Evolutionary conservation across 2,888 invertebrate species (phyloP).

Genomic region (Hyles lineata): DNA sequence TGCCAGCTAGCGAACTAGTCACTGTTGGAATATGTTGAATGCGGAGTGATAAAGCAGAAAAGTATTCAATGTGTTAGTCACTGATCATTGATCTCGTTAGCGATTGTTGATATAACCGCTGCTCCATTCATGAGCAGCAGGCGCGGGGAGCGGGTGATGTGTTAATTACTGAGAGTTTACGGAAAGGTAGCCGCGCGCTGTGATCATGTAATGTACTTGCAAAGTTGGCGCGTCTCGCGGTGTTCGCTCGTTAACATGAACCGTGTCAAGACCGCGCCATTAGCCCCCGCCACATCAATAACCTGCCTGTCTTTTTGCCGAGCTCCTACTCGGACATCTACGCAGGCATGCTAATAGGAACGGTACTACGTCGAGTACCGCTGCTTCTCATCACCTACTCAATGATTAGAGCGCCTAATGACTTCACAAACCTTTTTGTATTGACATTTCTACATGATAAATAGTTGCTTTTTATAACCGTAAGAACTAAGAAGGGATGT

Average conservation of each 20-base stretch:
- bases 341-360: background rate
- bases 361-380: background rate
- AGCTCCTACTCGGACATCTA: background rate
- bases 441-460: too few species aligned
- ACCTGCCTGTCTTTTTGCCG: background rate
- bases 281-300: background rate
- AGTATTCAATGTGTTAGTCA: constrained; percentile 8
- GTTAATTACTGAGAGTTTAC: background rate
- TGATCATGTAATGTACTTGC: background rate
- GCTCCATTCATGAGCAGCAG: constrained; percentile 2
- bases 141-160: background rate
- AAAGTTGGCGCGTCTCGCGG: background rate
- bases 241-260: constrained; percentile 1
- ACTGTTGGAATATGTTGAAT: background rate
- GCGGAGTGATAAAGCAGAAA: background rate
- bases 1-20: too few species aligned
- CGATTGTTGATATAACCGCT: background rate
- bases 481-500: too few species aligned
- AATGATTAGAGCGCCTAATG: background rate
- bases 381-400: background rate
- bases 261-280: constrained; percentile 13
- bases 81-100: background rate
- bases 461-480: too few species aligned
- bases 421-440: background rate
- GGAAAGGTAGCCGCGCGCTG: background rate